phyloP scores from a whole-genome alignment of 2,888 invertebrate genomes.

The Syritta pipiens region DNA sequence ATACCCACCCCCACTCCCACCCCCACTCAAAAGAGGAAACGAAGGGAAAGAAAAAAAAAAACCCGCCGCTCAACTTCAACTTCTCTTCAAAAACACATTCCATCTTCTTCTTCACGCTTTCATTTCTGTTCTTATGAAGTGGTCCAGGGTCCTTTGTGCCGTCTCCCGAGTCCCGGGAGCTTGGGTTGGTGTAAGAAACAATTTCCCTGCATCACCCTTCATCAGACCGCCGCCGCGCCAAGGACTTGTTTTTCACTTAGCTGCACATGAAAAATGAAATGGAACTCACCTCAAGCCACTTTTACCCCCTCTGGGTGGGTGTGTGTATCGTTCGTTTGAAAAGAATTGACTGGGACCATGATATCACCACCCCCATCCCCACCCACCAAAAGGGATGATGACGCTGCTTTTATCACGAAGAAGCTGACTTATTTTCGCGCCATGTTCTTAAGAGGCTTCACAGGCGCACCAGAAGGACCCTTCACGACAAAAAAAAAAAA shows the following conservation, averaged over 20 bases:
- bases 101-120: not conserved
- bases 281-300: conserved; percentile 52
- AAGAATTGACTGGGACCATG: conserved; percentile 48
- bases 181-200: conserved; percentile 44
- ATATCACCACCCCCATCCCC: not conserved
- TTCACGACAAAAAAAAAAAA: conserved; percentile 26
- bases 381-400: conserved; percentile 49
- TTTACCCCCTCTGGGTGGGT: conserved; percentile 18
- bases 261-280: conserved; percentile 35
- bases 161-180: conserved; percentile 42
- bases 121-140: conserved; percentile 39
- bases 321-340: too few relatives aligned
- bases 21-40: too few relatives aligned
- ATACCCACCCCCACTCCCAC: too few relatives aligned
- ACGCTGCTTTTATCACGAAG: conserved; percentile 56
- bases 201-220: conserved; percentile 39
- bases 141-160: conserved; percentile 32
- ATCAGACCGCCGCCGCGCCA: conserved; percentile 4
- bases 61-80: conserved; percentile 24
- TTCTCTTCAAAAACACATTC: conserved; percentile 7
- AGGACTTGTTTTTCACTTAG: conserved; percentile 60
- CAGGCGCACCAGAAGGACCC: conserved; percentile 46
- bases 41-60: conserved; percentile 13
- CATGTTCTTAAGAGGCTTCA: conserved; percentile 59
- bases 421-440: conserved; percentile 66